These are phyloP conservation scores for Otolemur garnettii DNA, from an alignment of 2,113 vertebrate genomes.

Conservation along the genomic window DNA sequence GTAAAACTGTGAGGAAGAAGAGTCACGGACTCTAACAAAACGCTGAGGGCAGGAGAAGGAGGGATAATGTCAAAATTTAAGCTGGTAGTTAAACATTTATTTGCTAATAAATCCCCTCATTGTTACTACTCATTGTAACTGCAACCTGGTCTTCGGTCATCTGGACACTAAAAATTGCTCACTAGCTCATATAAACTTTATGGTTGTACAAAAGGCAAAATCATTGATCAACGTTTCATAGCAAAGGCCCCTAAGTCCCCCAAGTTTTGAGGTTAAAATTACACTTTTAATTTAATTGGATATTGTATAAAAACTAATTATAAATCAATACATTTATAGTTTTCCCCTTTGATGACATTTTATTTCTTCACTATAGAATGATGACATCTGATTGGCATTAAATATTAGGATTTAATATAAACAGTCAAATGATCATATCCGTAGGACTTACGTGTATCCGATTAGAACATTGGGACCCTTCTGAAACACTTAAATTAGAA, in stretches of 20 bases:
- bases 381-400: background rate
- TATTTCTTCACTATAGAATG: background rate
- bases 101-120: background rate
- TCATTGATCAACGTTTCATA: background rate
- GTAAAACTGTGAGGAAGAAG: background rate
- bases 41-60: accelerated
- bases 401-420: background rate
- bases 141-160: background rate
- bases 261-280: slow-evolving; percentile 9
- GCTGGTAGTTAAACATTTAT: background rate
- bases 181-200: background rate
- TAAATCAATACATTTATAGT: background rate
- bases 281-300: background rate
- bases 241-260: background rate
- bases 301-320: background rate
- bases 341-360: background rate
- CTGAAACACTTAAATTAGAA: slow-evolving; percentile 18
- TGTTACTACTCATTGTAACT: slow-evolving; percentile 28
- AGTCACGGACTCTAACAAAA: background rate
- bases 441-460: background rate
- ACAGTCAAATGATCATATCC: background rate
- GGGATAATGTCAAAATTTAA: background rate
- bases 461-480: background rate
- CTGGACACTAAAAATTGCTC: slow-evolving; percentile 6
- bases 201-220: slow-evolving; percentile 24